A percentile compares a stretch with the other conserved stretches of the same genome.
phyloP scores from a whole-genome alignment of 1,140 invertebrate species.

The Dendrolimus punctatus region DNA sequence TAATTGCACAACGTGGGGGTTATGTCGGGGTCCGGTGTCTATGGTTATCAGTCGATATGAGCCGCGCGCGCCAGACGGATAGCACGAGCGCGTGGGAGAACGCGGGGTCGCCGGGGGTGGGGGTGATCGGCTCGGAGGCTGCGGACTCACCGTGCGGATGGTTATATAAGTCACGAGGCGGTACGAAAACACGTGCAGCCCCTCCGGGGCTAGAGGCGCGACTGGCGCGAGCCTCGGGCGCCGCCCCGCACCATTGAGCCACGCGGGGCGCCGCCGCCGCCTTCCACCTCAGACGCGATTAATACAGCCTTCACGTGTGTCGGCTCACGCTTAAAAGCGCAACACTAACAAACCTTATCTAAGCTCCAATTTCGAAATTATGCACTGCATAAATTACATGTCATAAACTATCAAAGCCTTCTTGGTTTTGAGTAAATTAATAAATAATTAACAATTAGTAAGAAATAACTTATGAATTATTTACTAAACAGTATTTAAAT shows the following conservation, averaged over 20 bases:
- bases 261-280: conserved; percentile 44
- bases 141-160: conserved; percentile 63
- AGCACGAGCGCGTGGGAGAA: conserved; percentile 32
- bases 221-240: conserved; percentile 45
- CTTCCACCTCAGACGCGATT: conserved; percentile 42
- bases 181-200: conserved; percentile 57
- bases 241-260: conserved; percentile 52
- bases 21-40: conserved; percentile 14
- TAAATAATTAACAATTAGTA: too few species aligned
- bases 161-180: conserved; percentile 63
- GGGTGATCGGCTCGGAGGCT: conserved; percentile 51
- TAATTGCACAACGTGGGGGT: conserved; percentile 44
- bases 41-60: conserved; percentile 35
- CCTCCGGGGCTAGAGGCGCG: conserved; percentile 54
- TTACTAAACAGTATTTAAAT: too few species aligned
- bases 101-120: conserved; percentile 43
- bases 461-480: too few species aligned
- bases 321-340: conserved; percentile 33
- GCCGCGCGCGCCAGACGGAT: conserved; percentile 15
- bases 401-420: too few species aligned
- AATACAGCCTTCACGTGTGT: conserved; percentile 57
- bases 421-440: too few species aligned
- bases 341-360: conserved; percentile 47
- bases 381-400: too few species aligned
- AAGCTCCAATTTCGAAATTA: conserved; percentile 17